A percentile compares a stretch with the other conserved stretches of the same genome.
These are phyloP conservation scores for Melolontha melolontha DNA, from an alignment of 2,888 invertebrate species.

Conservation along the genomic window DNA sequence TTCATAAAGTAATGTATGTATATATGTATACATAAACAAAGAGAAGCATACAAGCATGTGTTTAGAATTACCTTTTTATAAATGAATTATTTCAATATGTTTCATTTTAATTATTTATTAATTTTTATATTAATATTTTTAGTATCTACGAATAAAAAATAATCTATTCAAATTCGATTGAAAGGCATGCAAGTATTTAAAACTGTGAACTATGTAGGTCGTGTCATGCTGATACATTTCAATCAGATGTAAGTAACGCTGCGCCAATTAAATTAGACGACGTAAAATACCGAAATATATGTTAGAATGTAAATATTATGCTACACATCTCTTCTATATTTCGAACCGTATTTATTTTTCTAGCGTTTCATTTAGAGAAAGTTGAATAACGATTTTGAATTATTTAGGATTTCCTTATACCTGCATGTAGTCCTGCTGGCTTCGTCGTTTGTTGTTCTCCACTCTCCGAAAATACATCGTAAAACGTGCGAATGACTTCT, in stretches of 20 bases:
- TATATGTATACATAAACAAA: no score
- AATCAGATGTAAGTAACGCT: slow-evolving; percentile 9
- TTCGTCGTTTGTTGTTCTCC: neutral
- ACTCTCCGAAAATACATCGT: slow-evolving; percentile 13
- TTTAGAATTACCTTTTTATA: no score
- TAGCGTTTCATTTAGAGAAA: slow-evolving; percentile 15
- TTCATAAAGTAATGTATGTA: no score
- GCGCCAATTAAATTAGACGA: slow-evolving; percentile 15
- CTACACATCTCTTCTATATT: slow-evolving; percentile 28
- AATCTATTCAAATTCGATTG: no score
- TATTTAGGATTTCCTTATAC: slow-evolving; percentile 25
- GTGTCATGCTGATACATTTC: neutral
- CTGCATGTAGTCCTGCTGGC: neutral
- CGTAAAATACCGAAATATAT: slow-evolving; percentile 22
- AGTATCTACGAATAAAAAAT: no score
- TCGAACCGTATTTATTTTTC: slow-evolving; percentile 26
- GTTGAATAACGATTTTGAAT: slow-evolving; percentile 21
- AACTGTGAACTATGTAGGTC: neutral
- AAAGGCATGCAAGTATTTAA: neutral
- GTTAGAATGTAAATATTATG: slow-evolving; percentile 34
- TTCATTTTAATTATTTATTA: no score
- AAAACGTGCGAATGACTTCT: slow-evolving; percentile 1
- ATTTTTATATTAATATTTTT: no score
- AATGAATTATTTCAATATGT: no score
- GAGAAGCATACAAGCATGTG: no score